phyloP scores from a whole-genome alignment of 2,797 vertebrate species.

The Loris lydekkerianus region DNA sequence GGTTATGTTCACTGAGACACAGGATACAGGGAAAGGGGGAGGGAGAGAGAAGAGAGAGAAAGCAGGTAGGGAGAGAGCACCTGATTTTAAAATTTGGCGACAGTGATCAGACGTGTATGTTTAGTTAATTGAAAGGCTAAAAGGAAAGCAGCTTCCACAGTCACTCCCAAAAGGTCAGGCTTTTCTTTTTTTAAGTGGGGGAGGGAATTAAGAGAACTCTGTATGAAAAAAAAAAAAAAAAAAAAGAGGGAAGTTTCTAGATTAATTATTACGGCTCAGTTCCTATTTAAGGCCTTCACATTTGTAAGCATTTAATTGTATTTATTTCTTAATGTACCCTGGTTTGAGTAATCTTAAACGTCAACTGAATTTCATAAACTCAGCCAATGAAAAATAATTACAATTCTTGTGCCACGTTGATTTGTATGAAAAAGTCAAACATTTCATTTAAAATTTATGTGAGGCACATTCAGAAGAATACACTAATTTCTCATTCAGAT shows the following conservation, averaged over 20 bases:
- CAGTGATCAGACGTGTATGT: conserved; percentile 1
- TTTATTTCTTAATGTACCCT: conserved; percentile 73
- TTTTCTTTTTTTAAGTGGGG: not conserved
- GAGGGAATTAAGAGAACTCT: conserved; percentile 11
- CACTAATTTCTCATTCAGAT: conserved; percentile 84
- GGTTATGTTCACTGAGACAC: not conserved
- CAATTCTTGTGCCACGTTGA: conserved; percentile 82
- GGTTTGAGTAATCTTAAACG: conserved; percentile 75
- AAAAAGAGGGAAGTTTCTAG: conserved; percentile 67
- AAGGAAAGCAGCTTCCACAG: conserved; percentile 21
- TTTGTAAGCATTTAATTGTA: conserved; percentile 74
- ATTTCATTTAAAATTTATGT: conserved; percentile 86
- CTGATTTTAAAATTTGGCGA: conserved; percentile 4
- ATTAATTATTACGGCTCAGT: conserved; percentile 64
- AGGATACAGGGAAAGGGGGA: not conserved
- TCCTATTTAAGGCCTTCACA: conserved; percentile 69
- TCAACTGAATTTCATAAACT: conserved; percentile 69
- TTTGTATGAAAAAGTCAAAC: conserved; percentile 82
- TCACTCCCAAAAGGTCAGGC: conserved; percentile 46
- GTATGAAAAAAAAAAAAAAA: conserved; percentile 46
- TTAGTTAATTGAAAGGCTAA: conserved; percentile 15
- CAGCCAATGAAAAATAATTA: conserved; percentile 87
- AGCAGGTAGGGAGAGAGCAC: not conserved
- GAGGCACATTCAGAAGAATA: conserved; percentile 79
- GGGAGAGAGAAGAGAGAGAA: not conserved